Base-by-base conservation (phyloP, 92 coral and sea anemone species). In the Meandrina meandrites region DNA sequence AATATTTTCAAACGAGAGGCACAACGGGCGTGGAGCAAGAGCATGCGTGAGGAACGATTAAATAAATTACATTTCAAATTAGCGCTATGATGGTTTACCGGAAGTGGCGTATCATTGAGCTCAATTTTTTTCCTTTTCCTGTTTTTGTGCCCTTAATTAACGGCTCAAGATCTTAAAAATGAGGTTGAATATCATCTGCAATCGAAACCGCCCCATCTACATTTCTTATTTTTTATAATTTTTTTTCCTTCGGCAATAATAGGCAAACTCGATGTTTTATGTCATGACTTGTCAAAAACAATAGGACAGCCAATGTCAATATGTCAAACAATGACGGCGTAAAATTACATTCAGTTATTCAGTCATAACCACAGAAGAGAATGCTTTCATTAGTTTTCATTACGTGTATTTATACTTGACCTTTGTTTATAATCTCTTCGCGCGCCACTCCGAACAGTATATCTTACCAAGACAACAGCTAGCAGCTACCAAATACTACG, bases 351-450 rank as follows among this genome's bases (percentile, higher is more conserved):
- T 36, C 58, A 36, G n/a, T 72, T 80, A 75, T 53, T 36, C 58
- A 36, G n/a, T 72, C 50, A 17, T 53, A 56, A 15, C 66, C 74
- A 73, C 87, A 75, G 35, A 0, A 45, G 34, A 57, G 71, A 17
- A 36, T 54, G 3, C 45, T 56, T 31, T 71, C 54, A 21, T 50
- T 35, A 22, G 72, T 82, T 34, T 48, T 28, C 28, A 15, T 71
- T n/a, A 75, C 76, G 79, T 82, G 56, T 84, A 84, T 84, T 54
- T 47, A 51, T 31, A 73, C 87, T 84, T 84, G 87, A 84, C 87
- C 87, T 84, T 72, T 84, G 71, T 36, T 21, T 70, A 3, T 47
- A 68, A 31, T 3, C 18, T 67, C 62, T 68, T 13, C 17, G 17
- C 72, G 74, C 28, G 70, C 34, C 56, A 69, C 37, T n/a, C 56